phyloP scores from a whole-genome alignment of 2,113 vertebrate genomes.

The Edolisoma coerulescens region DNA sequence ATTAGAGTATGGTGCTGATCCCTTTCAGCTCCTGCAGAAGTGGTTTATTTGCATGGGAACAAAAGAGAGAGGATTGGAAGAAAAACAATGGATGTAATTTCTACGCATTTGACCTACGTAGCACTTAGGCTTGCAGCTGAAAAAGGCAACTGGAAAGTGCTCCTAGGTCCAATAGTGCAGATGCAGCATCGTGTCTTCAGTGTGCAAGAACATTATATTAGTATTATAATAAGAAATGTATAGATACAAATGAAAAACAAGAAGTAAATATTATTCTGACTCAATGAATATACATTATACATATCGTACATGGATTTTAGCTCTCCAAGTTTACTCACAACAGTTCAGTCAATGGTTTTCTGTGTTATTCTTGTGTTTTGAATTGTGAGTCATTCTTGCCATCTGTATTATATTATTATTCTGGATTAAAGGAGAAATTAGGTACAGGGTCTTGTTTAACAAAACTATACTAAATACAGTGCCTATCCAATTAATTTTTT shows the following conservation, averaged over 20 bases:
- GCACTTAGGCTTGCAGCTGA: neutral
- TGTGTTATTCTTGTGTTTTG: neutral
- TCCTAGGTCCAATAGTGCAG: neutral
- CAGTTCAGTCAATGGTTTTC: neutral
- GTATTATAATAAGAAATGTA: neutral
- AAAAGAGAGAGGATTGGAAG: neutral
- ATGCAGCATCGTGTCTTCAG: neutral
- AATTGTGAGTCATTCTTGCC: neutral
- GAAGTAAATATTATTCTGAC: neutral
- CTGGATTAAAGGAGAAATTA: neutral
- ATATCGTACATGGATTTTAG: neutral
- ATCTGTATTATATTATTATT: neutral
- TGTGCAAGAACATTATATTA: neutral
- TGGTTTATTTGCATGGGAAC: neutral
- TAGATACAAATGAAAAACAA: neutral
- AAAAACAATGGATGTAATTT: neutral
- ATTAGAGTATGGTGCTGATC: neutral
- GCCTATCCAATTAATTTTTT: neutral
- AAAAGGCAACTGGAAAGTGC: neutral
- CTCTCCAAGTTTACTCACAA: neutral
- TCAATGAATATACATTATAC: constrained; percentile 13
- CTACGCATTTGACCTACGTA: neutral
- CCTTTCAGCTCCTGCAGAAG: neutral
- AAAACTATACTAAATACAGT: neutral
- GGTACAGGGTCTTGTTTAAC: neutral